A percentile compares a stretch with the other conserved stretches of the same genome.
These are phyloP conservation scores for Austrofundulus limnaeus DNA, from an alignment of 2,113 vertebrate genomes.

Conservation along the genomic window DNA sequence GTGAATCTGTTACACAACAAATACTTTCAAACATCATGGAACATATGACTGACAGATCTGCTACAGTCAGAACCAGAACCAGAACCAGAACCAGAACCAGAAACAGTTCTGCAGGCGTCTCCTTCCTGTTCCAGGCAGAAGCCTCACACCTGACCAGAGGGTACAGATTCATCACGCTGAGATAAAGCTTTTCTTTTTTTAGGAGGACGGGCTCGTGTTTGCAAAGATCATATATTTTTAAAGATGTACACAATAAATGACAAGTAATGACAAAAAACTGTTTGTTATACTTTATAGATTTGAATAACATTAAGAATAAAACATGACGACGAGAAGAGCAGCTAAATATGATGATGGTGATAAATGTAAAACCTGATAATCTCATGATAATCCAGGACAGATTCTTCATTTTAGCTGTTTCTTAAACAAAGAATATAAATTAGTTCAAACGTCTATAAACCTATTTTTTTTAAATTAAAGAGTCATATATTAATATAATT, in stretches of 20 bases:
- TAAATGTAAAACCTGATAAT: no score
- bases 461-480: constrained; percentile 55
- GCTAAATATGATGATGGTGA: constrained; percentile 36
- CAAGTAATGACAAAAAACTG: constrained; percentile 66
- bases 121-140: no score
- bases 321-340: constrained; percentile 67
- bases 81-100: constrained; percentile 3
- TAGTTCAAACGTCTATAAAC: constrained; percentile 40
- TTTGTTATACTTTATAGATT: constrained; percentile 54
- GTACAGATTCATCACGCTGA: no score
- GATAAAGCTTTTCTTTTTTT: not conserved
- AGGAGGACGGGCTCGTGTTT: constrained; percentile 23
- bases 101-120: not conserved
- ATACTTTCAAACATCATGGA: constrained; percentile 40
- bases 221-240: constrained; percentile 56
- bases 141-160: no score
- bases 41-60: constrained; percentile 16
- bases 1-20: constrained; percentile 48
- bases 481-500: constrained; percentile 75
- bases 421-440: constrained; percentile 41
- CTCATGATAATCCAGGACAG: constrained; percentile 10
- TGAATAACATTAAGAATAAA: constrained; percentile 64
- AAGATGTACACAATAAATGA: constrained; percentile 55
- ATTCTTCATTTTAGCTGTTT: constrained; percentile 32
- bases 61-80: constrained; percentile 15